phyloP scores from a whole-genome alignment of 2,888 invertebrate genomes.

The Stenurella melanura region DNA sequence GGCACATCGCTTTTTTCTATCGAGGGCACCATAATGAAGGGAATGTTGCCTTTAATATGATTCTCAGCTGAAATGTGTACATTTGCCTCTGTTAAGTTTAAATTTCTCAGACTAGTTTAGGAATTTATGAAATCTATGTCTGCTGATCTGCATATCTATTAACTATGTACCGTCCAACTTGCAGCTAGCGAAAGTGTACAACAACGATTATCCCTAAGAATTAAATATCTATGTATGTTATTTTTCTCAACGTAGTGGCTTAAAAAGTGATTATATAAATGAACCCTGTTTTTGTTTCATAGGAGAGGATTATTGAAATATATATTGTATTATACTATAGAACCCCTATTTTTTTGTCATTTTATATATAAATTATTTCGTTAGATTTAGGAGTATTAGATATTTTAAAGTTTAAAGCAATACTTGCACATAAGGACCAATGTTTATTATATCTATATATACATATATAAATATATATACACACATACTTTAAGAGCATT shows the following conservation, averaged over 20 bases:
- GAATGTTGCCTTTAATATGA: neutral
- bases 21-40: constrained; percentile 8
- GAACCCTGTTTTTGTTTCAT: constrained; percentile 54
- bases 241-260: constrained; percentile 63
- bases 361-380: constrained; percentile 62
- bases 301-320: constrained; percentile 58
- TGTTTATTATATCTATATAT: constrained; percentile 51
- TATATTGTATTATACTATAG: constrained; percentile 63
- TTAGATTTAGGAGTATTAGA: constrained; percentile 56
- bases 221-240: constrained; percentile 46
- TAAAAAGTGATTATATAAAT: constrained; percentile 61
- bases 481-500: constrained; percentile 35
- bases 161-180: constrained; percentile 63
- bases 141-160: constrained; percentile 54
- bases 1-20: neutral
- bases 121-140: constrained; percentile 30
- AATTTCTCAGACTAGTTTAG: constrained; percentile 12
- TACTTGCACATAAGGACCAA: constrained; percentile 68
- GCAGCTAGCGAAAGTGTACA: constrained; percentile 57
- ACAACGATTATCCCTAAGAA: constrained; percentile 48
- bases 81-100: constrained; percentile 8
- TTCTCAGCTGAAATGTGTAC: neutral
- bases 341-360: constrained; percentile 67
- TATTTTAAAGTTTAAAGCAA: constrained; percentile 64
- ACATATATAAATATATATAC: constrained; percentile 37